Evolutionary conservation across 1,140 invertebrate species (phyloP).

Genomic region (Cheumatopsyche charites): DNA sequence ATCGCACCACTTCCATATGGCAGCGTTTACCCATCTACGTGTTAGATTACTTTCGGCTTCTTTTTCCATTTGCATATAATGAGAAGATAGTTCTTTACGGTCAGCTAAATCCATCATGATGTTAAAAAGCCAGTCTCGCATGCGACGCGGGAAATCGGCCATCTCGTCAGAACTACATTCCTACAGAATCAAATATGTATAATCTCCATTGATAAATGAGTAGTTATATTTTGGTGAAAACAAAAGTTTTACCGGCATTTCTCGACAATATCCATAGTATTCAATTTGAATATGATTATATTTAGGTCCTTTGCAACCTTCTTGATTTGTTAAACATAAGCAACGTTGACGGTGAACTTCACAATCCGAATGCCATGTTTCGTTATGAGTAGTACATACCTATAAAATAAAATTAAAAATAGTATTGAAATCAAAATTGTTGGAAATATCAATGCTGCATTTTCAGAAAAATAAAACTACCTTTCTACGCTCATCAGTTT

Average conservation of each 20-base stretch:
- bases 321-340: slow-evolving; percentile 77
- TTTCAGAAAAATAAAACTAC: slow-evolving; percentile 50
- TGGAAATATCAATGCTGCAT: neutral
- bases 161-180: slow-evolving; percentile 83
- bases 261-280: slow-evolving; percentile 85
- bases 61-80: slow-evolving; percentile 84
- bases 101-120: slow-evolving; percentile 94
- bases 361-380: slow-evolving; percentile 92
- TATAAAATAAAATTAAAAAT: slow-evolving; percentile 49
- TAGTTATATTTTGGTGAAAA: neutral
- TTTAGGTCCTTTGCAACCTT: slow-evolving; percentile 74
- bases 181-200: too few species aligned
- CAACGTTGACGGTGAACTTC: slow-evolving; percentile 90
- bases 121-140: slow-evolving; percentile 97
- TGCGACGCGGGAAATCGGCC: slow-evolving; percentile 88
- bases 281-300: slow-evolving; percentile 91
- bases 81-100: slow-evolving; percentile 80
- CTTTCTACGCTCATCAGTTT: slow-evolving; percentile 78
- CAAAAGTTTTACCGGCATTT: slow-evolving; percentile 70
- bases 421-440: neutral
- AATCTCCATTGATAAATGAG: too few species aligned
- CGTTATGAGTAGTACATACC: slow-evolving; percentile 93
- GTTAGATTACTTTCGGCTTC: slow-evolving; percentile 87
- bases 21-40: slow-evolving; percentile 86
- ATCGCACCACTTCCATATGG: slow-evolving; percentile 97